Base-by-base conservation (phyloP, 1,140 invertebrate genomes). In the Drosophila nigromelanica region DNA sequence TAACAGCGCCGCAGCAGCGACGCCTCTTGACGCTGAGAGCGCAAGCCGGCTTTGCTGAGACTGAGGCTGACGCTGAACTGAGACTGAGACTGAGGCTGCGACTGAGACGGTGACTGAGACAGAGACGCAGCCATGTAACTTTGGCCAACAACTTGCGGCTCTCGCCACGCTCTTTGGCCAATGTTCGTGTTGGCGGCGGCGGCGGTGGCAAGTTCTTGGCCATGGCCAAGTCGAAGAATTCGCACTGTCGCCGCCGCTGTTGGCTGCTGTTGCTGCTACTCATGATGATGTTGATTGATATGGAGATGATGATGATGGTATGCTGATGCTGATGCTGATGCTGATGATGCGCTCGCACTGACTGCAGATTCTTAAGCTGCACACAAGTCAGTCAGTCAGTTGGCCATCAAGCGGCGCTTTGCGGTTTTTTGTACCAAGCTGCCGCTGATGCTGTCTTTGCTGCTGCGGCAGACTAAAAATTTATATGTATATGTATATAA, bases 341-440 rank as follows among this genome's bases (percentile, higher is more conserved):
- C 50, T 66, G 18, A 18, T 52, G 71, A 43, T 66, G 50, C 58
- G 62, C 54, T 50, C 18, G 11, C 27, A 40, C 55, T 37, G 45
- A 50, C 27, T 52, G 51, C 55, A 72, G 50, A 33, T 76, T 52
- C 39, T 62, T 61, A 27, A 35, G 72, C 72, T 43, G 51, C 64
- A 69, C 33, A 35, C 33, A 35, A 58, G 76, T 78, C 80, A 83
- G 76, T 86, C 81, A 87, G 82, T 86, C 83, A 86, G 82, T 86
- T 79, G 82, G 82, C 78, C 82, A 86, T 86, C 79, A 78, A 87
- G 82, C 82, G 82, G 82, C 71, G 82, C 72, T 89, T 89, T 87
- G 83, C 79, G 83, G 82, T 87, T 82, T 69, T 72, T 77, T 59
- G 61, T 59, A 47, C 52, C 45, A 64, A 35, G 6, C 33, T 35